Percentiles rank a stretch among this genome's conserved stretches.
Conservation (phyloP, 2,888 invertebrate species). For the Panopea generosa region DNA sequence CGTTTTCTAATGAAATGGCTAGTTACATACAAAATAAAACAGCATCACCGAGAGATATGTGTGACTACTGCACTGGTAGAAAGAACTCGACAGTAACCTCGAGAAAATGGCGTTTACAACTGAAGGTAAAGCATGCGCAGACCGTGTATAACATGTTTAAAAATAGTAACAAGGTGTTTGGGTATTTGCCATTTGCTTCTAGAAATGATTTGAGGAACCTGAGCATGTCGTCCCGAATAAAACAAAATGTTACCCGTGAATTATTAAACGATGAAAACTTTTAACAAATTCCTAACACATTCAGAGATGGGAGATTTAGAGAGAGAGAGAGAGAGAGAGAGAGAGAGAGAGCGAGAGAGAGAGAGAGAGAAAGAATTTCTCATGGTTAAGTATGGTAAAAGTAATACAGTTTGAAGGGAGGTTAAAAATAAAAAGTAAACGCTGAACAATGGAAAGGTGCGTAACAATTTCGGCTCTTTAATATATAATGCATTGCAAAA, state of each 20-base stretch:
- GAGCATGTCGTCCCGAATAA: slow-evolving; percentile 7
- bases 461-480: too few relatives aligned
- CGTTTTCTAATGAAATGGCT: background rate
- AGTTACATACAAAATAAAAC: slow-evolving; percentile 1
- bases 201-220: background rate
- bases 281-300: too few relatives aligned
- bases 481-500: too few relatives aligned
- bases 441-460: too few relatives aligned
- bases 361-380: too few relatives aligned
- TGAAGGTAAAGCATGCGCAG: background rate
- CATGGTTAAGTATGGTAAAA: too few relatives aligned
- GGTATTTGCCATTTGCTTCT: slow-evolving; percentile 5
- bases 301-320: too few relatives aligned
- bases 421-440: too few relatives aligned
- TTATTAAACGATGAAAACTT: too few relatives aligned
- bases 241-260: background rate
- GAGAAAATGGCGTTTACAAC: slow-evolving; percentile 4
- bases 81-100: slow-evolving; percentile 14
- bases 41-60: background rate
- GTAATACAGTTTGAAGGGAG: too few relatives aligned
- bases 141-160: background rate
- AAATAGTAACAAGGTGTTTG: slow-evolving; percentile 10
- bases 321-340: too few relatives aligned
- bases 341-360: too few relatives aligned
- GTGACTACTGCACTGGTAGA: slow-evolving; percentile 5